Evolutionary conservation across 2,113 vertebrate genomes (phyloP), one percentile per base, ranked within the genome.

Genomic region (Barnardius zonarius): DNA sequence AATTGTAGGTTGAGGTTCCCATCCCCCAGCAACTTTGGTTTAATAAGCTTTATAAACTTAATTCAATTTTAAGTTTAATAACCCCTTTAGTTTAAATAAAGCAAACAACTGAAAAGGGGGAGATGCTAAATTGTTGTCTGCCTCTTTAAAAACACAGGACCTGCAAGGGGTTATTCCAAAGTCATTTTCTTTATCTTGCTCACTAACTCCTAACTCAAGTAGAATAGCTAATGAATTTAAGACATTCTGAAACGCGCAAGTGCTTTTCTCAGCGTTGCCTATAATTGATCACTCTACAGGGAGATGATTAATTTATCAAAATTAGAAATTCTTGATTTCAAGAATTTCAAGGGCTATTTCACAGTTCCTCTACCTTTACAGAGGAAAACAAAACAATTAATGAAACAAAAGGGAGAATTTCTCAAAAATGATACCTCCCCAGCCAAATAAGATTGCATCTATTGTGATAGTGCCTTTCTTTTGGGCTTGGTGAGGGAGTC

Each of bases 221-320:
- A 83, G 73, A 93, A 95, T 52, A 93, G 73, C 62, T 93, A 96
- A 93, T 94, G 92, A 96, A 94, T 89, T 46, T 43, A 83, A 93
- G 61, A 75, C 51, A 64, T 72, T 93, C 80, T 94, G 88, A 94
- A 95, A 94, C 0, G 0, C 62, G 51, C 23, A 73, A 83, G 59
- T 59, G n/a, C 0, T 0, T 81, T 96, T 82, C 44, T 67, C 83
- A 73, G 62, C n/a, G 5, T 46, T 67, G 86, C 61, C 61, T 82
- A 33, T 90, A 88, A 90, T 88, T 24, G 30, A 86, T 95, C 76
- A 66, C 76, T 91, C 80, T 84, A 57, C 52, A 72, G 80, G 83
- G 61, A 94, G 52, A 49, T 1, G 4, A 93, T 92, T 94, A 95
- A 96, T 97, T 97, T 95, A 92, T 92, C 94, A 96, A 95, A 94